Evolutionary conservation across 53 echinoderm and acorn worm genomes (phyloP), one percentile per base, ranked within the genome.

Genomic region (Paracentrotus lividus): DNA sequence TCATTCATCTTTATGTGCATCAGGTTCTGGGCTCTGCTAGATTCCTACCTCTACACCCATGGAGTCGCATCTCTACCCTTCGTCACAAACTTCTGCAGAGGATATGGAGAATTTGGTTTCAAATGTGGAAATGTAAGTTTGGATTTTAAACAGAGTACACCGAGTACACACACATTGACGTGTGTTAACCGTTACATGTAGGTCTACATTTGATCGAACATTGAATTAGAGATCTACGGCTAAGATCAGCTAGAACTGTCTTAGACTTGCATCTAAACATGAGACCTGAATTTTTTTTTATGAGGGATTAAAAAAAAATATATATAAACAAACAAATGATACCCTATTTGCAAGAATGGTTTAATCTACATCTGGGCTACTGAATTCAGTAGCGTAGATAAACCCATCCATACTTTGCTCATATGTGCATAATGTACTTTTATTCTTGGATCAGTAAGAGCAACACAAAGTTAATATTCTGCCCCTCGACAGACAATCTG

Each of bases 1-100:
- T 78, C 42, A 43, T 16, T 43, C 42, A 6, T 42, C 10, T 26
- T n/a, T 85, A 2, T n/a, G 5, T 88, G 38, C 69, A 40, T n/a
- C 81, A 98, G 98, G 87, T 98, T 96, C 78, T 98, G 98, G 98
- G 67, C 93, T 24, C 84, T 97, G 29, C 90, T 98, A 7, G 88
- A 96, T 49, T 85, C 93, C 12, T 97, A 90, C 77, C 94, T 97
- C 13, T 86, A 90, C 49, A 94, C 96, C 29, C 97, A 97, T 90
- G 97, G 97, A 7, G 94, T 97, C 20, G 67, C 92, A 0, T 94
- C 96, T 1, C 91, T 98, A 36, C 98, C 98, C 43, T 96, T 98
- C 45, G 88, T 97, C 38, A 96, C 98, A 75, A 95, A 96, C 49
- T 98, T 98, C 95, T 98, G 98, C 81, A 93, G 95, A 54, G 98